Conservation (phyloP, 2,888 invertebrate species). For the Sphaerophoria taeniata region DNA sequence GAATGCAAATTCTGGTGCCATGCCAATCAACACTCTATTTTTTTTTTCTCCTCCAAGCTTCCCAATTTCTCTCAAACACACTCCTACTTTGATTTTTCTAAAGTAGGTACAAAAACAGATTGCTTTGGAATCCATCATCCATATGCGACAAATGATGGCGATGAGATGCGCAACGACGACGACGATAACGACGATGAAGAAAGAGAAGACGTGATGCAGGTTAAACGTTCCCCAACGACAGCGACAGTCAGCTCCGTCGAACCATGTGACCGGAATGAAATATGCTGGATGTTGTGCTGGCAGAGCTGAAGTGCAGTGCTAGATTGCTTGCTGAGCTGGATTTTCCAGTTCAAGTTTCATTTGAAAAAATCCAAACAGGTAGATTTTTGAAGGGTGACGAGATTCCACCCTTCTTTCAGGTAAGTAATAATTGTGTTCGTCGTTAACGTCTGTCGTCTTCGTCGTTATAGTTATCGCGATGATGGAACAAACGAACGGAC, state of each 20-base stretch:
- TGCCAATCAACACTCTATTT: slow-evolving; percentile 61
- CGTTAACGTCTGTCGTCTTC: slow-evolving; percentile 26
- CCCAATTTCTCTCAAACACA: slow-evolving; percentile 1
- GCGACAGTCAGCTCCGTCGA: slow-evolving; percentile 45
- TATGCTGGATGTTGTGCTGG: slow-evolving; percentile 20
- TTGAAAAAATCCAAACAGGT: slow-evolving; percentile 43
- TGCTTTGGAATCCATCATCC: slow-evolving; percentile 66
- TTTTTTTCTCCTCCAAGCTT: neutral
- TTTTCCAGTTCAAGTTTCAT: slow-evolving; percentile 71
- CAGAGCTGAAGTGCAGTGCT: neutral
- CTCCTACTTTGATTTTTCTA: neutral
- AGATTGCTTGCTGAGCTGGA: slow-evolving; percentile 63
- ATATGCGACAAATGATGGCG: slow-evolving; percentile 59
- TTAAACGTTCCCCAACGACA: slow-evolving; percentile 58
- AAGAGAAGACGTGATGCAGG: slow-evolving; percentile 42
- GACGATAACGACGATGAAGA: slow-evolving; percentile 8
- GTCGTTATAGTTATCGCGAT: slow-evolving; percentile 49
- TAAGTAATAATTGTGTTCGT: slow-evolving; percentile 56
- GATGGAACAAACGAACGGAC: too few relatives aligned
- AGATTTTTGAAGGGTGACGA: neutral
- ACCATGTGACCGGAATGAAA: slow-evolving; percentile 68
- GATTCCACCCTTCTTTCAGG: neutral
- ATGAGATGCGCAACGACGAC: slow-evolving; percentile 45
- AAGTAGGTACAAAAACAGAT: slow-evolving; percentile 41
- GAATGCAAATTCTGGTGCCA: slow-evolving; percentile 53